phyloP scores from a whole-genome alignment of 2,113 vertebrate genomes.

The Sorex fumeus region DNA sequence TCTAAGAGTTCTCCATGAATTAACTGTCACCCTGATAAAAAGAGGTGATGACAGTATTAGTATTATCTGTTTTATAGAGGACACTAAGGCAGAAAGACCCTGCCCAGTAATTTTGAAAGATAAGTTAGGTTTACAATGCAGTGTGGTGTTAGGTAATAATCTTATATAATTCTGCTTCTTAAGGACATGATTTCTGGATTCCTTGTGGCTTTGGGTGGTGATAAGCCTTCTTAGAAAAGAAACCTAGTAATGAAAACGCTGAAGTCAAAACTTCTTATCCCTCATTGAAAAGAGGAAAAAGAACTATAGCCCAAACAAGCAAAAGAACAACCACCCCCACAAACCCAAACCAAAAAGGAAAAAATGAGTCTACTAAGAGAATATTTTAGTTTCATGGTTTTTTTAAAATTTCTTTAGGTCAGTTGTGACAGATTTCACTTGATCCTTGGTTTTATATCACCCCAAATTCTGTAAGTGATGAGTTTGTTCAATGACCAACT shows the following conservation, averaged over 20 bases:
- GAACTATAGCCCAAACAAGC: neutral
- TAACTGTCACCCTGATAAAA: neutral
- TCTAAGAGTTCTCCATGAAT: neutral
- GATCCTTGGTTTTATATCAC: constrained; percentile 6
- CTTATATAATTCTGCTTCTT: neutral
- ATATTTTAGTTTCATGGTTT: neutral
- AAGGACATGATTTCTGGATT: neutral
- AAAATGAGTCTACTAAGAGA: neutral
- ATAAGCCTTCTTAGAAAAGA: neutral
- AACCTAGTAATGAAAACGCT: neutral
- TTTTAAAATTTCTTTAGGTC: neutral
- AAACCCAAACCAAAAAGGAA: neutral
- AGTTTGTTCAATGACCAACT: constrained; percentile 8
- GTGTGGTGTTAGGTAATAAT: neutral
- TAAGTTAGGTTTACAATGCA: neutral
- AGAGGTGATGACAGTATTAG: neutral
- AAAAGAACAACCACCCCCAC: too few species aligned
- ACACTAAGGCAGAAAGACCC: neutral
- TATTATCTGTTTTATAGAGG: constrained; percentile 22
- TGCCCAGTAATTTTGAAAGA: neutral
- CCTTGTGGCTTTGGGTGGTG: neutral
- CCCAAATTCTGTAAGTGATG: neutral
- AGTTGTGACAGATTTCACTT: neutral
- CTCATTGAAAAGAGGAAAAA: neutral
- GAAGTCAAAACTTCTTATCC: constrained; percentile 21